Percentiles rank a stretch among this genome's conserved stretches.
These are phyloP conservation scores for Pedicia rivosa DNA, from an alignment of 2,888 invertebrate species.

Conservation along the genomic window DNA sequence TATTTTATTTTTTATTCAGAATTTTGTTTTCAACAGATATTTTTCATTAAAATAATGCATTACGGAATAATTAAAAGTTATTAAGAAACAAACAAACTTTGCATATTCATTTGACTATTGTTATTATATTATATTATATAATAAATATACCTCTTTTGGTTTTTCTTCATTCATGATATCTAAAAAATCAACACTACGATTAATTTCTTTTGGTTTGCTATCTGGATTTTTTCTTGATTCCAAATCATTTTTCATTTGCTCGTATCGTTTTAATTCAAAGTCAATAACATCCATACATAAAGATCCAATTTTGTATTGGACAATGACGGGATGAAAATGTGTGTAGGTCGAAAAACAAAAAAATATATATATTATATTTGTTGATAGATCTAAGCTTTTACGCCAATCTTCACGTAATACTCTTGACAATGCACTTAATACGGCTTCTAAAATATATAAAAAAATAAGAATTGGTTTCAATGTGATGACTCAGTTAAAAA, in stretches of 20 bases:
- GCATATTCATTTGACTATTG: no score
- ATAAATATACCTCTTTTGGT: slow-evolving; percentile 25
- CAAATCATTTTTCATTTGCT: slow-evolving; percentile 73
- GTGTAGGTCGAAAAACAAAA: slow-evolving; percentile 94
- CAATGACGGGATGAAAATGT: slow-evolving; percentile 85
- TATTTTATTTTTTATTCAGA: no score
- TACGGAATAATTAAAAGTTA: no score
- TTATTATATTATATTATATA: not conserved
- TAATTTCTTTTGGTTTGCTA: slow-evolving; percentile 19
- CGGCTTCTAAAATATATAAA: slow-evolving; percentile 52
- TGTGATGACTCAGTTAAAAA: no score
- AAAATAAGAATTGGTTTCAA: slow-evolving; percentile 10
- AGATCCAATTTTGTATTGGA: slow-evolving; percentile 95
- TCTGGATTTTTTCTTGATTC: slow-evolving; percentile 37
- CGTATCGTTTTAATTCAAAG: slow-evolving; percentile 84
- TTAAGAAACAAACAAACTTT: no score
- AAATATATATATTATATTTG: slow-evolving; percentile 92
- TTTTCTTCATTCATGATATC: slow-evolving; percentile 32
- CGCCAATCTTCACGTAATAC: slow-evolving; percentile 97
- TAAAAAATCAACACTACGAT: slow-evolving; percentile 23
- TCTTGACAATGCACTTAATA: slow-evolving; percentile 86
- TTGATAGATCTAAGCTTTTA: slow-evolving; percentile 87
- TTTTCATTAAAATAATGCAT: no score
- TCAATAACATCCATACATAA: slow-evolving; percentile 94
- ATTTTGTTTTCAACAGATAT: no score